Evolutionary conservation across 2,113 vertebrate genomes (phyloP), one percentile per base, ranked within the genome.

Genomic region (Hippocampus barbouri): DNA sequence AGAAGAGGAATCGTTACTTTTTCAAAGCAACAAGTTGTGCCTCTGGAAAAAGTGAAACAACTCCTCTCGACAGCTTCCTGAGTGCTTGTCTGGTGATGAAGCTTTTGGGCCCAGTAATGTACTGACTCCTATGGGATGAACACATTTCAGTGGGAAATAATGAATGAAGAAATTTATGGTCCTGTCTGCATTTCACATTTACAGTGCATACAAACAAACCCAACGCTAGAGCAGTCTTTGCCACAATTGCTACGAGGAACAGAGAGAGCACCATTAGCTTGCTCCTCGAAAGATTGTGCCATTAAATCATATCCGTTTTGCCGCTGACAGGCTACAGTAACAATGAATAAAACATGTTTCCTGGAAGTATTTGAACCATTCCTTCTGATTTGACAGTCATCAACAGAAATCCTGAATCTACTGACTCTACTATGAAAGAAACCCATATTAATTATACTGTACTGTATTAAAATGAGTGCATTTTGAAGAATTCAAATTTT

Each of bases 1-100:
- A 87, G 63, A 79, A 80, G 78, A 87, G 67, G 78, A 67, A 82
- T 85, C 38, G 60, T 45, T 5, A 71, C 83, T 73, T 68, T 66
- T 51, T 51, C 76, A 69, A 89, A 86, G 76, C 87, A 86, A 90
- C 84, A 63, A 87, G 74, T 72, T 82, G 78, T 47, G 74, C 79
- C 79, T 71, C 87, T 65, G 79, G 83, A 77, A 85, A 82, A 25
- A 86, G 85, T 85, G 51, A 86, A 1, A 18, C 20, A 7, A 20
- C 1, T 54, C 51, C 8, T n/a, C 20, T 54, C 20, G 16, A 49
- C 51, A 8, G 51, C 51, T 21, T 54, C 8, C 51, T 9, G 21
- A 38, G 16, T 3, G 16, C 30, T 38, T 34, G 18, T 40, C 3
- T 40, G 81, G 74, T 75, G 56, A 43, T 75, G 4, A 11, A 18